A percentile compares a stretch with the other conserved stretches of the same genome.
Conservation (phyloP, 2,888 invertebrate species). For the Torymus tubicola region DNA sequence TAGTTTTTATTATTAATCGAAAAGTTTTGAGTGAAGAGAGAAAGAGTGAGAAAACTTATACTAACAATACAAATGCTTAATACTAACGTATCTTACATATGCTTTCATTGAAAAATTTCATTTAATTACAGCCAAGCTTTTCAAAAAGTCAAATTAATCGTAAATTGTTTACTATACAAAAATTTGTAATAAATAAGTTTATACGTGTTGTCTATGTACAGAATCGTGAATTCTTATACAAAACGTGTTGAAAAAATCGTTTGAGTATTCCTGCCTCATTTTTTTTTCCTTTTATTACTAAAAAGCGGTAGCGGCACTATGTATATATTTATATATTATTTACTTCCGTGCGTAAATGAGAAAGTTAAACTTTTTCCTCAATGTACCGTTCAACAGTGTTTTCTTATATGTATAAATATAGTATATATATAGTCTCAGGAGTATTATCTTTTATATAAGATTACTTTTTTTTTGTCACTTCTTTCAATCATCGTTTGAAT, state of each 20-base stretch:
- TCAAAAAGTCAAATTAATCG: slow-evolving; percentile 20
- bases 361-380: slow-evolving; percentile 42
- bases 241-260: slow-evolving; percentile 36
- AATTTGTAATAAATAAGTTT: slow-evolving; percentile 26
- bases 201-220: slow-evolving; percentile 32
- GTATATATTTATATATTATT: not conserved
- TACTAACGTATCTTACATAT: slow-evolving; percentile 21
- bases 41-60: slow-evolving; percentile 19
- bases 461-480: not conserved
- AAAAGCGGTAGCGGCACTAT: slow-evolving; percentile 10
- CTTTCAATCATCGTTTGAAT: slow-evolving; percentile 10
- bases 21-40: not conserved
- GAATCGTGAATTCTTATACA: slow-evolving; percentile 30
- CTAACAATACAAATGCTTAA: slow-evolving; percentile 26
- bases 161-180: slow-evolving; percentile 19
- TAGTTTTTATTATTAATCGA: not conserved
- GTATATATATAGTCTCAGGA: too few species aligned
- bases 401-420: not conserved
- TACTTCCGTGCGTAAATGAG: not conserved
- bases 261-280: slow-evolving; percentile 2
- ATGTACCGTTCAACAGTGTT: slow-evolving; percentile 31
- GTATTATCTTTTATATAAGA: slow-evolving; percentile 4
- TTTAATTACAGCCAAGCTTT: slow-evolving; percentile 26
- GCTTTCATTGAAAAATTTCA: slow-evolving; percentile 25
- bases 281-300: slow-evolving; percentile 7